These are phyloP conservation scores for Atopsyche davidsoni DNA, from an alignment of 1,140 invertebrate genomes.

Conservation along the genomic window DNA sequence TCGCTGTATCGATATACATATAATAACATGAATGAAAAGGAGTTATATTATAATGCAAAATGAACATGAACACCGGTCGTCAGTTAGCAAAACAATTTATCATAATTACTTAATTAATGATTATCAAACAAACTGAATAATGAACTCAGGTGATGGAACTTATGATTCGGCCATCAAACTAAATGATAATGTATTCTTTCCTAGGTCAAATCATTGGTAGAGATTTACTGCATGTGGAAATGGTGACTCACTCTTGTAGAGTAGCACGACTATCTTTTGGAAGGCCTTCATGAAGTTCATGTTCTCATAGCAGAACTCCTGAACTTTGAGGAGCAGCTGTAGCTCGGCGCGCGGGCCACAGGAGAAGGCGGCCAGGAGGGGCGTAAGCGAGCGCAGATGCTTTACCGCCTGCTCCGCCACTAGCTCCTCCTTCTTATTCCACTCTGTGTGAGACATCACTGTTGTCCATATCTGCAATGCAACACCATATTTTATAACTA, in stretches of 20 bases:
- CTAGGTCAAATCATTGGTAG: no score
- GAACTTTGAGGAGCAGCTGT: conserved; percentile 81
- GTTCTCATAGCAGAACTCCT: conserved; percentile 97
- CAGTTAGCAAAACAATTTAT: no score
- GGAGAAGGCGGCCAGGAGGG: conserved; percentile 80
- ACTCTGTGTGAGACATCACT: conserved; percentile 90
- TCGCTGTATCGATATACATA: no score
- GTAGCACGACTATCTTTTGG: conserved; percentile 92
- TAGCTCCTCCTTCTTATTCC: conserved; percentile 97
- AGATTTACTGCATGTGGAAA: no score
- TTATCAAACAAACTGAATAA: no score
- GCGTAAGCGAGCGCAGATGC: conserved; percentile 79
- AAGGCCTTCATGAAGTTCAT: conserved; percentile 99
- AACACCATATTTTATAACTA: conserved; percentile 10
- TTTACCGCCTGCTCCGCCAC: conserved; percentile 91
- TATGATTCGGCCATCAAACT: no score
- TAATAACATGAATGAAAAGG: no score
- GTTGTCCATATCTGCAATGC: conserved; percentile 77
- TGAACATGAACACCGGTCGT: no score
- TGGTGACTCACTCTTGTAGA: conserved; percentile 78
- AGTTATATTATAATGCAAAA: no score
- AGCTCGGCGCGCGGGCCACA: conserved; percentile 78
- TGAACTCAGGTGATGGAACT: no score
- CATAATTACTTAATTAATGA: no score
- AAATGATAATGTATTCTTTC: no score